Evolutionary conservation across 2,888 invertebrate genomes (phyloP), one percentile per base, ranked within the genome.

Genomic region (Calliopum simillimum): DNA sequence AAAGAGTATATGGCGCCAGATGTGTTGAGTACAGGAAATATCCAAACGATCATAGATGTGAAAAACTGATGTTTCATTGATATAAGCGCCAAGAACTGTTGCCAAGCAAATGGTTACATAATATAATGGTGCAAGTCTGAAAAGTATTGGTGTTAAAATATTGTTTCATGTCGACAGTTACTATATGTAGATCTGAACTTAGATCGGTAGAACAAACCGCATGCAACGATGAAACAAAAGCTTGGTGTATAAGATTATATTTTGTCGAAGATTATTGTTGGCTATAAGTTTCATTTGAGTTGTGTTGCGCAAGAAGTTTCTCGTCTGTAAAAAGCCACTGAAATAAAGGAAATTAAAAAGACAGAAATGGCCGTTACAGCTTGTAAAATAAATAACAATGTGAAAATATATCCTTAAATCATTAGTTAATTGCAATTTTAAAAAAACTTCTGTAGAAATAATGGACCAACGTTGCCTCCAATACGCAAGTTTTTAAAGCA

Each of bases 1-100:
- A 67, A 86, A 83, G 19, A 86, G 70, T 0, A 84, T 58, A 77
- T 86, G 84, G n/a, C 85, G 78, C 86, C 85, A 85, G 85, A 85
- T 84, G 69, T 83, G 79, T 13, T 74, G 75, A 8, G 79, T 75
- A 71, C 84, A 85, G 68, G 79, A 80, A 69, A 80, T 77, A 53
- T 85, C 85, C 62, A 82, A 79, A 2, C 83, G 80, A 68, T 85
- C 84, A 46, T 80, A 79, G 5, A 85, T 80, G 73, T 84, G 83
- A 67, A 84, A 85, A 6, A 84, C 74, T 0, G 85, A 84, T 0
- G 82, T 81, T 64, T 85, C 84, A 4, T 71, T 67, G n/a, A 68
- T 41, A 63, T 71, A 67, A 56, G 67, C 58, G 21, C 62, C 53
- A 67, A 47, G 55, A 25, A 71, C 55, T 63, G 62, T 67, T 41